Conservation (phyloP, 2,113 vertebrate genomes). For the Otus sunia region DNA sequence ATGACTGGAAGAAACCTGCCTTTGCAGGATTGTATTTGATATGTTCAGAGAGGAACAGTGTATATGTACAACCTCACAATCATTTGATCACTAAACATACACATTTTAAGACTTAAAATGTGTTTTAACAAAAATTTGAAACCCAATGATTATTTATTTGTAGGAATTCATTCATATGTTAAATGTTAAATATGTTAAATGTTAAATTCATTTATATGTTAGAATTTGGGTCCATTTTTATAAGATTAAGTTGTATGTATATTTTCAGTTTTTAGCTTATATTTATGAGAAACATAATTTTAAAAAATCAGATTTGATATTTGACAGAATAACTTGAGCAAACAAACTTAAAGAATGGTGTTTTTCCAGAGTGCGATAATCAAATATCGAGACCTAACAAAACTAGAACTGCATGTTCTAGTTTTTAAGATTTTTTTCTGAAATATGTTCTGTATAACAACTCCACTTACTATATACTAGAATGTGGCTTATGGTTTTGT, state of each 20-base stretch:
- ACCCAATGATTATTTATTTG: not conserved
- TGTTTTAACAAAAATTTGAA: not conserved
- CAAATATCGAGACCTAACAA: not conserved
- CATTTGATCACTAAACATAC: not conserved
- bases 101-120: not conserved
- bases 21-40: not conserved
- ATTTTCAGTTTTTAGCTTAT: not conserved
- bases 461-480: not conserved
- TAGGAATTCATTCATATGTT: not conserved
- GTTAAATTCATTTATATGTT: not conserved
- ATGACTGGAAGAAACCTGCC: not conserved
- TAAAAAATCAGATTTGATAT: not conserved
- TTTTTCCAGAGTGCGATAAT: not conserved
- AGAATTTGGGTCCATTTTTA: not conserved
- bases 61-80: not conserved
- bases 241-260: not conserved
- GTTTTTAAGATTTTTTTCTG: not conserved
- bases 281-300: not conserved
- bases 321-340: not conserved
- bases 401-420: not conserved
- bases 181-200: not conserved
- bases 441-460: not conserved
- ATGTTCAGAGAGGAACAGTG: not conserved
- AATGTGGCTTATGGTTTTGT: not conserved
- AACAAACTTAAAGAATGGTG: not conserved